phyloP scores from a whole-genome alignment of 2,113 vertebrate species.

The Hippocampus mohnikei region DNA sequence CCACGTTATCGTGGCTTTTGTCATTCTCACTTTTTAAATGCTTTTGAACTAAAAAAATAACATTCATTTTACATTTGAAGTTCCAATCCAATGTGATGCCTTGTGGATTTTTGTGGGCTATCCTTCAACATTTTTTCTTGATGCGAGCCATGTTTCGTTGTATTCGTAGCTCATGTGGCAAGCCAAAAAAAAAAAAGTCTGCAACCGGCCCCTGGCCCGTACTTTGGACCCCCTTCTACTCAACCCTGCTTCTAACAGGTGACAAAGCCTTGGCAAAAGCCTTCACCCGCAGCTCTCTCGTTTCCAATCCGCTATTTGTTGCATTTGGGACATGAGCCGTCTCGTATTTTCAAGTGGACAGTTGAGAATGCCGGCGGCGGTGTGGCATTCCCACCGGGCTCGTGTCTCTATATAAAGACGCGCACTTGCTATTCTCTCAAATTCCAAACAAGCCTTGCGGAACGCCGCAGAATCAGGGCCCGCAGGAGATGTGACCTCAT shows the following conservation, averaged over 20 bases:
- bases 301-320: slow-evolving; percentile 2
- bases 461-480: slow-evolving; percentile 7
- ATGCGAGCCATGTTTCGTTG: too few relatives aligned
- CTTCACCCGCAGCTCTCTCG: not conserved
- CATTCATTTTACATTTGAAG: too few relatives aligned
- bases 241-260: not conserved
- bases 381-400: slow-evolving; percentile 51
- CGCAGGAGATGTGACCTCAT: not conserved
- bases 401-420: slow-evolving; percentile 54
- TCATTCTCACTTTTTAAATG: too few relatives aligned
- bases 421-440: slow-evolving; percentile 44
- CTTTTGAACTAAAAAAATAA: too few relatives aligned
- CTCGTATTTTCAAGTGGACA: slow-evolving; percentile 62
- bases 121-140: too few relatives aligned
- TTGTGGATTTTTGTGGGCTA: too few relatives aligned
- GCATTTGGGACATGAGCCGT: slow-evolving; percentile 22
- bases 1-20: too few relatives aligned
- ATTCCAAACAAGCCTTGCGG: slow-evolving; percentile 50
- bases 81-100: too few relatives aligned
- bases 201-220: not conserved
- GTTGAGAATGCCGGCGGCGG: slow-evolving; percentile 55
- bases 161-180: too few relatives aligned
- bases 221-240: not conserved
- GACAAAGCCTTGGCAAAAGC: not conserved
- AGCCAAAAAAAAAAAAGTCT: not conserved